These are phyloP conservation scores for Apodemus agrarius DNA, from an alignment of 2,797 vertebrate genomes.

Conservation along the genomic window DNA sequence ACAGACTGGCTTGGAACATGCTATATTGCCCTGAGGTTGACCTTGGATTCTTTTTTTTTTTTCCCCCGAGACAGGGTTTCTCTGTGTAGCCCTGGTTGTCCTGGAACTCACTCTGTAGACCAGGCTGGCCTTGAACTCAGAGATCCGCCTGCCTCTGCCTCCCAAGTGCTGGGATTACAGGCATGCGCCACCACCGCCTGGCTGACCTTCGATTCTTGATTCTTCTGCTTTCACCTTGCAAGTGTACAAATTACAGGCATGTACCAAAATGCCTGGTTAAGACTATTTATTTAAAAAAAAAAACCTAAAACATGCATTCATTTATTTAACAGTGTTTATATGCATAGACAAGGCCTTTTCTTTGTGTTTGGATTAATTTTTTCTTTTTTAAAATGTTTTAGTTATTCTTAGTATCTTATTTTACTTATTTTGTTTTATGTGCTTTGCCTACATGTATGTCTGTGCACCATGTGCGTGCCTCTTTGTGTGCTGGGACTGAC, in stretches of 20 bases:
- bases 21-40: not conserved
- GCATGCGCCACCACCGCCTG: too few species aligned
- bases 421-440: not conserved
- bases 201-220: not conserved
- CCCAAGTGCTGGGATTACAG: too few species aligned
- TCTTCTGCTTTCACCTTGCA: not conserved
- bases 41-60: not conserved
- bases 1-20: not conserved
- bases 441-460: not conserved
- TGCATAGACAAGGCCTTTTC: not conserved
- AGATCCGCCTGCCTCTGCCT: too few species aligned
- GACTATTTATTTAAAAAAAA: not conserved
- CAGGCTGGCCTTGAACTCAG: too few species aligned
- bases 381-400: not conserved
- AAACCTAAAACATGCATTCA: not conserved
- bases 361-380: conserved; percentile 23
- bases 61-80: too few species aligned
- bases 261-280: not conserved
- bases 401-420: not conserved
- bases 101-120: too few species aligned
- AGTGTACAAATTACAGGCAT: not conserved
- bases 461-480: not conserved
- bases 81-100: too few species aligned
- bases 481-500: not conserved
- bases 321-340: conserved; percentile 38